Evolutionary conservation across 1,140 invertebrate genomes (phyloP), one percentile per base, ranked within the genome.

Genomic region (Leptestheria dahalacensis): DNA sequence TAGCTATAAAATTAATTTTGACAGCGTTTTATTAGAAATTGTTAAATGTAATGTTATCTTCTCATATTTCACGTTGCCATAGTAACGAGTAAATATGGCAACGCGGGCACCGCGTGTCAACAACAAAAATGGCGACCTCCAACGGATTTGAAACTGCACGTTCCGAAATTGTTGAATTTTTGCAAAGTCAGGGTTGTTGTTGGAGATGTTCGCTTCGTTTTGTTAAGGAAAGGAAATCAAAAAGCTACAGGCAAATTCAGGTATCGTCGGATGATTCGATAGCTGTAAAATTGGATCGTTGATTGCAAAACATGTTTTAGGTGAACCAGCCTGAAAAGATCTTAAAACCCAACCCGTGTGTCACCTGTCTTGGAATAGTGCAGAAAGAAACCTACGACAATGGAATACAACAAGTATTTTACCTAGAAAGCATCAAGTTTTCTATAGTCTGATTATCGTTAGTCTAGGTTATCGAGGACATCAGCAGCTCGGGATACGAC

Each of bases 321-420:
- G 61, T 58, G n/a, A 55, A 63, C 54, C 51, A 25, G 25, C 29
- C 62, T 53, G 24, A 49, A 20, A 65, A 69, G 33, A 56, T 64
- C 20, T 48, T 55, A 29, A 67, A 66, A 60, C 60, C 11, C 49
- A 62, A 60, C 58, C 61, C 73, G 3, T 85, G 83, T 65, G 64
- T 75, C 0, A 71, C 73, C 9, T 85, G 83, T 68, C 65, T 85
- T 41, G 81, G 80, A 46, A 69, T 84, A n/a, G 74, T 84, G 23
- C 76, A 82, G 60, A 65, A 75, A 60, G 64, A 71, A 6, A 68
- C 77, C 60, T 65, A 73, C 59, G 64, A 67, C 33, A 64, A 77
- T 6, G 60, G 81, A 41, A n/a, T n/a, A n/a, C n/a, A n/a, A n/a
- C n/a, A n/a, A n/a, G n/a, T n/a, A n/a, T n/a, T n/a, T n/a, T n/a